Conservation (phyloP, 2,797 vertebrate species). For the Naso thynnoides region DNA sequence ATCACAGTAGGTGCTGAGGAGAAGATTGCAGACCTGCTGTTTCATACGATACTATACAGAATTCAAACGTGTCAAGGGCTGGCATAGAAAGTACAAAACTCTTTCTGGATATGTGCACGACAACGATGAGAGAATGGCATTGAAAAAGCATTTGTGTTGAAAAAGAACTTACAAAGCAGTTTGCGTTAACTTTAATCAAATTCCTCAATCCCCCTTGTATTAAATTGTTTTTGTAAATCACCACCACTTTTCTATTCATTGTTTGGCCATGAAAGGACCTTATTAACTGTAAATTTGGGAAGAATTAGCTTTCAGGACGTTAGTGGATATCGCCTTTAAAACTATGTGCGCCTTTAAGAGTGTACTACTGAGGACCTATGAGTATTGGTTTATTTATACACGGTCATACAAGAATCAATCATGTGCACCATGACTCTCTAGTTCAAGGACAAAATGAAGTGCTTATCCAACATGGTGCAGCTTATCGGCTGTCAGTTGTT, state of each 20-base stretch:
- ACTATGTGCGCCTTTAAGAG: background rate
- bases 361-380: background rate
- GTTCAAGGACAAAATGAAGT: conserved; percentile 17
- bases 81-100: background rate
- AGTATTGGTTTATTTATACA: background rate
- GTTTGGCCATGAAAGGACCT: no score
- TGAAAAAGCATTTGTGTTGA: background rate
- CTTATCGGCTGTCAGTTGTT: conserved; percentile 19
- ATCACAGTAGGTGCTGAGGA: background rate
- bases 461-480: background rate
- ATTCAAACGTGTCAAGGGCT: background rate
- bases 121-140: background rate
- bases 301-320: background rate
- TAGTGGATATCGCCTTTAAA: background rate
- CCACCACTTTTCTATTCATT: background rate
- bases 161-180: background rate
- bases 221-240: background rate
- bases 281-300: background rate
- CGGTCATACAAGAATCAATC: conserved; percentile 29
- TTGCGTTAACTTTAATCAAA: background rate
- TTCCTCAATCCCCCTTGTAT: background rate
- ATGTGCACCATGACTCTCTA: conserved; percentile 8
- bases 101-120: background rate
- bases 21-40: no score
- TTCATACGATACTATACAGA: background rate